Evolutionary conservation across 2,888 invertebrate species (phyloP), one percentile per base, ranked within the genome.

Genomic region (Corythucha ciliata): DNA sequence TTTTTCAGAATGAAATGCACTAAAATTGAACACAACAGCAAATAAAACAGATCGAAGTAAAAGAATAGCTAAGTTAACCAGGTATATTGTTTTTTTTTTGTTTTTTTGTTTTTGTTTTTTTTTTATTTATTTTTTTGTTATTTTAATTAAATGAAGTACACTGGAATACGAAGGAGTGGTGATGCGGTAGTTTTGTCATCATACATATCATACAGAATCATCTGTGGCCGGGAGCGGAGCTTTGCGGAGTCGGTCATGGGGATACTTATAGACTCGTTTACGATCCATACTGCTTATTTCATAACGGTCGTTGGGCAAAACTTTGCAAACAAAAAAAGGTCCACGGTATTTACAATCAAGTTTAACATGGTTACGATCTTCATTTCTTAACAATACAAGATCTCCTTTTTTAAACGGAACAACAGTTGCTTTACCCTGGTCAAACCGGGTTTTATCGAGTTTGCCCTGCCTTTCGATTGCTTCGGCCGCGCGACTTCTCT

Each of bases 191-290:
- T n/a, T n/a, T n/a, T n/a, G n/a, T n/a, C n/a, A n/a, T n/a, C n/a
- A n/a, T n/a, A n/a, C n/a, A n/a, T n/a, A n/a, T n/a, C n/a, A n/a
- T n/a, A n/a, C n/a, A n/a, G n/a, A n/a, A n/a, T n/a, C n/a, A n/a
- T n/a, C n/a, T n/a, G n/a, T n/a, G n/a, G n/a, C n/a, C n/a, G n/a
- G n/a, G n/a, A n/a, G n/a, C n/a, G 37, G 22, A 37, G 42, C 42
- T 25, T 42, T 42, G n/a, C 42, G 22, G 12, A 22, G 26, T n/a
- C 42, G 42, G 42, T 42, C 42, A 42, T 42, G 42, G 7, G 42
- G n/a, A n/a, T 26, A 42, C 20, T 42, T 42, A 25, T 26, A 25
- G 7, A 4, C 16, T 24, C 39, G 16, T 26, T 42, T 42, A 14
- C 22, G 12, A 42, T 42, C 42, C 16, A 42, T 27, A n/a, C 26